Evolutionary conservation across 2,797 vertebrate species (phyloP).

Genomic region (Alouatta caraya): DNA sequence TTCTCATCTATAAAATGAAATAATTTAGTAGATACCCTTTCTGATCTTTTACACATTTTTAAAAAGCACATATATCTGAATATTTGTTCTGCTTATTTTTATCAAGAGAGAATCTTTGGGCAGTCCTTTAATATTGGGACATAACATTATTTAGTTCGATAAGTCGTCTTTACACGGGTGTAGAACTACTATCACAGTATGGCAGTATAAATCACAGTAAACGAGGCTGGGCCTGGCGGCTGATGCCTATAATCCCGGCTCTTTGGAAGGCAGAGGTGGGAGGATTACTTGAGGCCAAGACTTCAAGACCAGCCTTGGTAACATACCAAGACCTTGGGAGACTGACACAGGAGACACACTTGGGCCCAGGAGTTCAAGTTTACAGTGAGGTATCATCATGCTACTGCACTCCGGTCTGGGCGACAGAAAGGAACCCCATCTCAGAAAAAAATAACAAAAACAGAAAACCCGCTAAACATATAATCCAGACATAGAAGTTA

Average conservation of each 20-base stretch:
- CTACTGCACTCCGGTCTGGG: background rate
- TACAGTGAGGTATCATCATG: no score
- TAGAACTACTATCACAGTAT: background rate
- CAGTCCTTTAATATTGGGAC: background rate
- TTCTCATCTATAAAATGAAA: background rate
- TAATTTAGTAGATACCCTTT: background rate
- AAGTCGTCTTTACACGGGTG: constrained; percentile 1
- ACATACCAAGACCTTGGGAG: no score
- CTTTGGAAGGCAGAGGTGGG: no score
- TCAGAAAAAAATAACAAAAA: background rate
- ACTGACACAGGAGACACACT: no score
- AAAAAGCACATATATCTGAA: background rate
- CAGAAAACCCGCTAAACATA: background rate
- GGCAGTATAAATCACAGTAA: background rate
- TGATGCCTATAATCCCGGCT: no score
- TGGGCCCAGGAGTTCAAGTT: no score
- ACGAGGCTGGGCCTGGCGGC: no score
- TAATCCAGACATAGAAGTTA: background rate
- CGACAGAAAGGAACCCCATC: background rate
- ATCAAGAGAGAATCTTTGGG: constrained; percentile 1
- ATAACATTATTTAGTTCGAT: background rate
- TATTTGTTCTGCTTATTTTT: background rate
- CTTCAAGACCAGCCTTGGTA: no score
- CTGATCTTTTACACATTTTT: background rate
- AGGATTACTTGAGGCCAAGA: no score